A percentile compares a stretch with the other conserved stretches of the same genome.
These are phyloP conservation scores for Caenorhabditis remanei DNA, from an alignment of 1,140 invertebrate species.

Conservation along the genomic window DNA sequence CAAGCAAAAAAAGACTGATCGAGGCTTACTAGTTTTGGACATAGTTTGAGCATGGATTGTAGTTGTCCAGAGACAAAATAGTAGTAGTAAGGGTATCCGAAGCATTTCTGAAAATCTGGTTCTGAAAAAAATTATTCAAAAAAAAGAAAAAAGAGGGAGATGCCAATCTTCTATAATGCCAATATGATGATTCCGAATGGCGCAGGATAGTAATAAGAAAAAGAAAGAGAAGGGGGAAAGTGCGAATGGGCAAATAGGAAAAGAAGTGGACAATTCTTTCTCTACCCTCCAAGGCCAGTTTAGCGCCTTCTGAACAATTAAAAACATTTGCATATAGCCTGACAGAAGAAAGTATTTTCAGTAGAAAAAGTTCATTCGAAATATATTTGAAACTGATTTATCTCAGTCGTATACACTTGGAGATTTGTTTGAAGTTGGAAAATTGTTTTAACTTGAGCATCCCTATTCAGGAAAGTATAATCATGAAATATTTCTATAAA, in stretches of 20 bases:
- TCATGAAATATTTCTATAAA: too few species aligned
- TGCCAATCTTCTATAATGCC: not conserved
- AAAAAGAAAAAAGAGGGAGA: not conserved
- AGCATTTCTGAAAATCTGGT: not conserved
- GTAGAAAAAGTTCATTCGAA: too few species aligned
- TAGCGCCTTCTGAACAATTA: not conserved
- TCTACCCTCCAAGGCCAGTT: conserved; percentile 15
- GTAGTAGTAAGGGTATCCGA: not conserved
- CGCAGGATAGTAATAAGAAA: conserved; percentile 11
- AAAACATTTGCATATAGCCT: too few species aligned
- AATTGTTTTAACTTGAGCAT: too few species aligned
- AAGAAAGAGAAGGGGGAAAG: not conserved
- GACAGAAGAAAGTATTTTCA: too few species aligned
- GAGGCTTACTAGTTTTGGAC: conserved; percentile 43
- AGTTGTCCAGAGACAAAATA: not conserved
- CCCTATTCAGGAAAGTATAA: too few species aligned
- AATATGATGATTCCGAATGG: not conserved
- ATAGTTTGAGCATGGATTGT: conserved; percentile 4
- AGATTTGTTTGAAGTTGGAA: too few species aligned
- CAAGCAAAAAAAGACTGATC: not conserved
- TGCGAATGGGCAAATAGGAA: not conserved
- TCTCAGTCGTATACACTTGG: too few species aligned
- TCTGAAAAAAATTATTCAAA: conserved; percentile 16
- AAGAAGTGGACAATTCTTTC: conserved; percentile 27
- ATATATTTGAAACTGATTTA: too few species aligned